Evolutionary conservation across 2,888 invertebrate species (phyloP), one percentile per base, ranked within the genome.

Genomic region (Hyposoter dolosus): DNA sequence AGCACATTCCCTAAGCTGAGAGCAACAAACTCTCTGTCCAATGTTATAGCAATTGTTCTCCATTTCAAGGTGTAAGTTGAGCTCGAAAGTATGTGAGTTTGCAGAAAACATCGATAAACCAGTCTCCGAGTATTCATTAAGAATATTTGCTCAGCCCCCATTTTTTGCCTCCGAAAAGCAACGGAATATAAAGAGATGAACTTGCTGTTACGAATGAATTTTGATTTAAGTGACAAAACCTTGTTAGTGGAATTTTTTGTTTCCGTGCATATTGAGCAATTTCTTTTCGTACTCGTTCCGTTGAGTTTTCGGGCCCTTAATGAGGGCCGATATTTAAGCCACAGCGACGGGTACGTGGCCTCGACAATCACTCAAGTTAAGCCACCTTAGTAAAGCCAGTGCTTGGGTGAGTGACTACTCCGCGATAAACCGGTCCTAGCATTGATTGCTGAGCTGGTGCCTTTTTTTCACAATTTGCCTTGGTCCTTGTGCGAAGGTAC

Each of bases 11-110:
- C 65, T 77, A 23, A 45, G 60, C 72, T 68, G 19, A 66, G 77
- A 77, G 84, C 68, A 56, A 72, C 81, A 74, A 84, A 84, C 77
- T 77, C 28, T 56, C 23, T 71, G 66, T 63, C 56, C 65, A 65
- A 60, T 71, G 53, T 84, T 80, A 69, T 81, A 81, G 40, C 45
- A 32, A 71, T 43, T 77, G 65, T 65, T 72, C 43, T 50, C 47
- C 50, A 50, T 47, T 50, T 23, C 45, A 65, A 50, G 23, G 32
- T 77, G 19, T 32, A 23, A 82, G 63, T 47, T 66, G 50, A 35
- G 56, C 15, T 56, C 35, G 45, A 47, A n/a, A 32, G 72, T 71
- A 15, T 23, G 15, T 15, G 45, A 35, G 40, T 45, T 65, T 10
- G 15, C 35, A 40, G 47, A 10, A n/a, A 53, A 56, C 19, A 43